phyloP scores from a whole-genome alignment of 2,113 vertebrate species.

The Malurus melanocephalus region DNA sequence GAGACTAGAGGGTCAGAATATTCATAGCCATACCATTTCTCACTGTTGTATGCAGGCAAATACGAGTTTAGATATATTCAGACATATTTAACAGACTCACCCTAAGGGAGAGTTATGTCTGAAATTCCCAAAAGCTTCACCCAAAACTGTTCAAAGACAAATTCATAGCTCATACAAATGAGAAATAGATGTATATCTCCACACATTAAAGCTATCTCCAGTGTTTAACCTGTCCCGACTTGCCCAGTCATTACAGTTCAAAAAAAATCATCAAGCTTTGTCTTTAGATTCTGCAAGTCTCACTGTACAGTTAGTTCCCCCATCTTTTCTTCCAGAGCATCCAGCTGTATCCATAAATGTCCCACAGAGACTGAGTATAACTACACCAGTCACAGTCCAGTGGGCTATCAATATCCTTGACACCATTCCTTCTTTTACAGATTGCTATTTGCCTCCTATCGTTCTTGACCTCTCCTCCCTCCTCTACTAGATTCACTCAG shows the following conservation, averaged over 20 bases:
- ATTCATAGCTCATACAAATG: background rate
- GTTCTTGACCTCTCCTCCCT: background rate
- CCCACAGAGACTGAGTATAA: slow-evolving; percentile 14
- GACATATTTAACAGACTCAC: background rate
- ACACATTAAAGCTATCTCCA: background rate
- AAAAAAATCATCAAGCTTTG: background rate
- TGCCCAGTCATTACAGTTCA: background rate
- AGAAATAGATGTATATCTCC: background rate
- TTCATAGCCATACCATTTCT: background rate
- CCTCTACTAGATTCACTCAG: background rate
- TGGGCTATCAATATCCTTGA: slow-evolving; percentile 13
- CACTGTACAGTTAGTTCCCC: background rate
- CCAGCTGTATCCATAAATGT: slow-evolving; percentile 10
- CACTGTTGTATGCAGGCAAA: background rate
- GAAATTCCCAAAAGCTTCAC: background rate
- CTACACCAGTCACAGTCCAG: slow-evolving; percentile 29
- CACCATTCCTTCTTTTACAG: slow-evolving; percentile 9
- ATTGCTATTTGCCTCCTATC: background rate
- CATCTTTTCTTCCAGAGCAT: slow-evolving; percentile 6
- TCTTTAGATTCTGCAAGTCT: background rate
- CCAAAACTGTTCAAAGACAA: background rate
- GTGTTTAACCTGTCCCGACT: background rate
- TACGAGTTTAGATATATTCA: background rate
- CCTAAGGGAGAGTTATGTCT: background rate
- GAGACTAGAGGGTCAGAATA: background rate